Evolutionary conservation across 2,113 vertebrate genomes (phyloP).

Genomic region (Excalfactoria chinensis): DNA sequence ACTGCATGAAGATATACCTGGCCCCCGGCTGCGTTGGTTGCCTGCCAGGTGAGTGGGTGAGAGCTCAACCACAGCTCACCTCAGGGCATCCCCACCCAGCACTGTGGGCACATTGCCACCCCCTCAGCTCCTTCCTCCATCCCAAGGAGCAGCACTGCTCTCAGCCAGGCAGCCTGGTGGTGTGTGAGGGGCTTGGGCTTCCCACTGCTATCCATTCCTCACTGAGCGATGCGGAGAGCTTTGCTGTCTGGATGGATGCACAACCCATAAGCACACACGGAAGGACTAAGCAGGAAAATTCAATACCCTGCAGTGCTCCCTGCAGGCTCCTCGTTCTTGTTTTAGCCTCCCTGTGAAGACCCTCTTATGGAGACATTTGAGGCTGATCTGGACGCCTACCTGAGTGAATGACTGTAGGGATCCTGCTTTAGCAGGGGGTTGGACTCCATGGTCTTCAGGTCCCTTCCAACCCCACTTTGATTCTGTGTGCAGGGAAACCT

Average conservation of each 20-base stretch:
- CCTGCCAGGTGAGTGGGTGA: background rate
- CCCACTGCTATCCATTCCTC: background rate
- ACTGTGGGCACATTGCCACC: background rate
- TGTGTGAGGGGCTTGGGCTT: rapidly evolving
- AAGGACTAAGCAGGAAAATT: background rate
- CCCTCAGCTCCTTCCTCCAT: background rate
- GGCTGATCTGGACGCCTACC: too few relatives aligned
- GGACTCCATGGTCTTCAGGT: too few relatives aligned
- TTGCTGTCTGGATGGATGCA: rapidly evolving
- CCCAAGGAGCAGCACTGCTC: rapidly evolving
- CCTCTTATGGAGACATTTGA: too few relatives aligned
- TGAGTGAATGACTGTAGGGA: too few relatives aligned
- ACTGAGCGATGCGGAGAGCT: rapidly evolving
- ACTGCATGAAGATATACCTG: background rate
- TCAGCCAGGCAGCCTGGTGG: rapidly evolving
- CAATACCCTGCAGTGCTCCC: rapidly evolving
- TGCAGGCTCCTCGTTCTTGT: background rate
- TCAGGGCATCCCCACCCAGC: background rate
- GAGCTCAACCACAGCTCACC: background rate
- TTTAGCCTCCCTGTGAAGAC: background rate
- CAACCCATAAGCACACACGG: rapidly evolving
- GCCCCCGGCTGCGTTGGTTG: background rate
- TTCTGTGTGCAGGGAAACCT: background rate
- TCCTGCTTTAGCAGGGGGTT: too few relatives aligned
- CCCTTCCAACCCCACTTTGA: too few relatives aligned